Conservation (phyloP, 1,140 invertebrate genomes). For the Drosophila mayri region DNA sequence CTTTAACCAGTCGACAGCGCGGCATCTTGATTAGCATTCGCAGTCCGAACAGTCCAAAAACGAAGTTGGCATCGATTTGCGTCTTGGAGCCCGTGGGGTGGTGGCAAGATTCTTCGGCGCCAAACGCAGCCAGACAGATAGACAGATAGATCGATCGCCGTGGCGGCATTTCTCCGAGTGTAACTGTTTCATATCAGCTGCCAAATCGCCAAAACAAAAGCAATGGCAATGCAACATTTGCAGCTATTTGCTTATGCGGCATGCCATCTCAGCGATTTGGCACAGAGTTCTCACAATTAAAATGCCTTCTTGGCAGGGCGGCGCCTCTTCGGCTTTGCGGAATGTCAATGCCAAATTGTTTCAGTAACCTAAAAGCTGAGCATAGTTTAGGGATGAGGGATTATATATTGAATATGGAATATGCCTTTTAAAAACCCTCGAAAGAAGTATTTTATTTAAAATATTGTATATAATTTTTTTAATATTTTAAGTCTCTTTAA, state of each 20-base stretch:
- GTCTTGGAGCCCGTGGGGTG: conserved; percentile 60
- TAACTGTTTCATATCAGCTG: conserved; percentile 47
- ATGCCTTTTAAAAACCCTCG: not conserved
- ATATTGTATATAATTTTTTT: too few species aligned
- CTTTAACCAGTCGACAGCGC: conserved; percentile 53
- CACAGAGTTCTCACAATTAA: conserved; percentile 78
- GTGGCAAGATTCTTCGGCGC: conserved; percentile 78
- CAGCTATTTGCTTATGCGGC: conserved; percentile 43
- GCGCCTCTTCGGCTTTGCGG: conserved; percentile 50
- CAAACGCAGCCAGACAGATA: conserved; percentile 56
- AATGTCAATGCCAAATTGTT: conserved; percentile 67
- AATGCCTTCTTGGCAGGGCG: conserved; percentile 52
- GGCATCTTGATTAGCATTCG: conserved; percentile 76
- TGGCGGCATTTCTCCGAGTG: conserved; percentile 32
- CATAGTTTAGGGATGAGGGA: not conserved
- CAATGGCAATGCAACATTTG: conserved; percentile 24
- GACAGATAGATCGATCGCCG: conserved; percentile 14
- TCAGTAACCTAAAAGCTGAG: not conserved
- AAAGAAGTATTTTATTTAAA: too few species aligned
- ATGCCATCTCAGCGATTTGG: conserved; percentile 71
- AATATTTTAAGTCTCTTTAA: not conserved
- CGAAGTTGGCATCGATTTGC: conserved; percentile 42
- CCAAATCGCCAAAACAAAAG: conserved; percentile 22
- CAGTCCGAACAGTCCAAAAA: conserved; percentile 34
- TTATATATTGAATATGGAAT: not conserved